These are phyloP conservation scores for Cheilinus undulatus DNA, from an alignment of 2,113 vertebrate species.

Conservation along the genomic window DNA sequence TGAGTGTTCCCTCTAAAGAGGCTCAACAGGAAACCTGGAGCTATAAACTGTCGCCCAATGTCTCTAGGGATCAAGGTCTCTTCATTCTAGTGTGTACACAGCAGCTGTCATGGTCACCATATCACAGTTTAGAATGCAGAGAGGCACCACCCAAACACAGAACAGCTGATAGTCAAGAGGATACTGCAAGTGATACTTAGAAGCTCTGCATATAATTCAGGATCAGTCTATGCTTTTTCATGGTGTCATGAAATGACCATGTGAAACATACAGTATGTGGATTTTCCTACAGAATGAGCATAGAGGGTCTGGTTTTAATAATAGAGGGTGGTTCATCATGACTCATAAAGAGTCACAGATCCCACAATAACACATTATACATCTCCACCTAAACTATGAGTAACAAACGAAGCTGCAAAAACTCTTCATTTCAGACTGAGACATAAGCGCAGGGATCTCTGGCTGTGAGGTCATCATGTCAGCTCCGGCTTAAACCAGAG, in stretches of 20 bases:
- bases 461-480: background rate
- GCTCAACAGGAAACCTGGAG: slow-evolving; percentile 13
- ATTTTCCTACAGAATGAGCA: background rate
- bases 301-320: background rate
- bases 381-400: background rate
- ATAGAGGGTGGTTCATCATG: background rate
- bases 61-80: background rate
- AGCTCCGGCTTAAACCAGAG: slow-evolving; percentile 22
- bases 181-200: background rate
- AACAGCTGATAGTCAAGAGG: background rate
- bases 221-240: background rate
- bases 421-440: background rate
- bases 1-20: background rate
- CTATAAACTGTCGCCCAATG: background rate
- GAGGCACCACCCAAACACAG: background rate
- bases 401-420: background rate
- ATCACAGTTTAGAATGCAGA: background rate
- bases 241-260: background rate
- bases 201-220: background rate
- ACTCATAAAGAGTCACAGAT: background rate
- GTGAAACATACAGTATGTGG: background rate
- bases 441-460: background rate
- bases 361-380: background rate
- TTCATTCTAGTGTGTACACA: background rate
- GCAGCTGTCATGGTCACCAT: background rate